Base-by-base conservation (phyloP, 2,888 invertebrate species). In the Hydrotaea cyrtoneurina region DNA sequence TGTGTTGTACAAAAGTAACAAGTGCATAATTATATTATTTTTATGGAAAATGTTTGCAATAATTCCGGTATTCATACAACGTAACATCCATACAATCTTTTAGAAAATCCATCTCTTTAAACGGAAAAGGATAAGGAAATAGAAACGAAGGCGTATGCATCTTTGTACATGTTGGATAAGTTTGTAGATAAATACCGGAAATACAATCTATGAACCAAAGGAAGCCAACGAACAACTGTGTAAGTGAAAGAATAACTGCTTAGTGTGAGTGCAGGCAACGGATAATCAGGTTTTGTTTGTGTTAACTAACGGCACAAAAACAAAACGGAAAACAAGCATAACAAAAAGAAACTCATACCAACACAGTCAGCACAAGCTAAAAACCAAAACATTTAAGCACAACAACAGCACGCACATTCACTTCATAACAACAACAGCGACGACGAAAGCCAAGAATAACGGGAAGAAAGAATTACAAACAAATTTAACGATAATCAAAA, bases 251-350 rank as follows among this genome's bases (percentile, higher is more conserved):
- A 50, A n/a, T n/a, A 13, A 50, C 1, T n/a, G 50, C 13, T 11
- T 15, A 26, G 21, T 77, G 66, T 62, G 57, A 50, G 21, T 79
- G 43, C 50, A 26, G 19, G 26, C 4, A 59, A 23, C 64, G 36
- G 23, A 59, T 36, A 72, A n/a, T n/a, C 55, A 69, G 57, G 21
- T 36, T 31, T 43, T 64, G 36, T 59, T 77, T 23, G 26, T 73
- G 72, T 79, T 43, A 31, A 73, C 66, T 55, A 73, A 59, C 17
- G 66, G 36, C n/a, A 79, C 66, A 66, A 74, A 21, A 78, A 78
- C 78, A 78, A 73, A 74, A 55, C 79, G 73, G 55, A 74, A 79
- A 73, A 43, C 73, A 53, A 64, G 55, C 73, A 73, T 43, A 73
- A 73, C 66, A 73, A 73, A 75, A 39, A 66, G 50, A 39, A 74